These are phyloP conservation scores for Ennomos quercinarius DNA, from an alignment of 2,888 invertebrate species.

Conservation along the genomic window DNA sequence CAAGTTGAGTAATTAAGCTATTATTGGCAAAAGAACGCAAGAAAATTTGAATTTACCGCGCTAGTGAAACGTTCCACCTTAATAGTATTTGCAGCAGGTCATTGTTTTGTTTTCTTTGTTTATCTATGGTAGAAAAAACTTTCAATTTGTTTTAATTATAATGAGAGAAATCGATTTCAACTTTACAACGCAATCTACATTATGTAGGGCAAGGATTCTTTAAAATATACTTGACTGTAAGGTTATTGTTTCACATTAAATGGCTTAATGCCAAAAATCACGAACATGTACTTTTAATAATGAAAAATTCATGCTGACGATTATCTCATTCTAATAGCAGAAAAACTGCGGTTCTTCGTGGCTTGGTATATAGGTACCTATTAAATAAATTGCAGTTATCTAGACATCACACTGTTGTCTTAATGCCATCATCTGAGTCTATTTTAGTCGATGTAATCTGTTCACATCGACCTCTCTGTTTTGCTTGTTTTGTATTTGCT, in stretches of 20 bases:
- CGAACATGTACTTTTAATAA: slow-evolving; percentile 24
- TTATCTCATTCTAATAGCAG: slow-evolving; percentile 9
- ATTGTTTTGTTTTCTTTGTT: too few species aligned
- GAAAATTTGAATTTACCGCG: too few species aligned
- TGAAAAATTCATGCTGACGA: slow-evolving; percentile 11
- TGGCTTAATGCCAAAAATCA: slow-evolving; percentile 19
- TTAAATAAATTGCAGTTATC: slow-evolving; percentile 28
- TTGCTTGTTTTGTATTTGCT: slow-evolving; percentile 26
- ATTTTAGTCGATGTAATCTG: slow-evolving; percentile 55
- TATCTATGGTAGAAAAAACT: too few species aligned
- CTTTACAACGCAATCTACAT: slow-evolving; percentile 2
- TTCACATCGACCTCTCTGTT: slow-evolving; percentile 25
- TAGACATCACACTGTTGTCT: slow-evolving; percentile 43
- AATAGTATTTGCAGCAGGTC: too few species aligned
- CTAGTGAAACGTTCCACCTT: too few species aligned
- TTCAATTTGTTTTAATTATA: too few species aligned
- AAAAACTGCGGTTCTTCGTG: slow-evolving; percentile 29
- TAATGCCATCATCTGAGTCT: slow-evolving; percentile 54
- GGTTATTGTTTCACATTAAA: slow-evolving; percentile 21
- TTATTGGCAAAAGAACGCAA: too few species aligned
- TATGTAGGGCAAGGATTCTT: slow-evolving; percentile 23
- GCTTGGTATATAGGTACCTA: slow-evolving; percentile 4
- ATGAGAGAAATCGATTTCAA: background rate
- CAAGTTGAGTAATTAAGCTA: too few species aligned
- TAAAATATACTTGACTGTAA: slow-evolving; percentile 2